A percentile compares a stretch with the other conserved stretches of the same genome.
Evolutionary conservation across 1,140 invertebrate species (phyloP).

Genomic region (Phymorhynchus buccinoides): DNA sequence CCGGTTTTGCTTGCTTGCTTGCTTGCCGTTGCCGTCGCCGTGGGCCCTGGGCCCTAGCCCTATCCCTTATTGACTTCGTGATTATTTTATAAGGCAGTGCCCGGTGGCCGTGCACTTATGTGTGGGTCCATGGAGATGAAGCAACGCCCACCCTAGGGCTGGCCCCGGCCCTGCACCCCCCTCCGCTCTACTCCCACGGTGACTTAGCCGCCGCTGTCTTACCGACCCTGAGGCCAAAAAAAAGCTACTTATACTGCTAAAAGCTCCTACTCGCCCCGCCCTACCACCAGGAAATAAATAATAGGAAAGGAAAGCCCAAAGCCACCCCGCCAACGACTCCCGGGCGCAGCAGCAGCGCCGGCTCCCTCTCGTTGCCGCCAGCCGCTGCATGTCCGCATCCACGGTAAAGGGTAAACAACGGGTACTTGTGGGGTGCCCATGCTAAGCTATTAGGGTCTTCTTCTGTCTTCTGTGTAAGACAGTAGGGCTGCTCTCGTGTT

Average conservation of each 20-base stretch:
- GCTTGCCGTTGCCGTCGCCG: background rate
- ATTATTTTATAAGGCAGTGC: constrained; percentile 29
- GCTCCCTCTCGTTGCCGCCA: constrained; percentile 40
- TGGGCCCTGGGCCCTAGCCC: background rate
- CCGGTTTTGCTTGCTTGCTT: background rate
- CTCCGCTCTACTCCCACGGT: constrained; percentile 53
- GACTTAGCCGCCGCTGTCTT: too few relatives aligned
- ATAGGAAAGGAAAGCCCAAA: too few relatives aligned
- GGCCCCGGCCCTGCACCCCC: constrained; percentile 56
- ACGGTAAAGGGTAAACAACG: too few relatives aligned
- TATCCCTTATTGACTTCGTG: background rate
- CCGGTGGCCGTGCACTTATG: background rate
- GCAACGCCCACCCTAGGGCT: constrained; percentile 50
- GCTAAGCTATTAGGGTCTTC: too few relatives aligned
- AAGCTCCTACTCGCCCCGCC: constrained; percentile 60
- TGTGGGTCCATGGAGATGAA: constrained; percentile 40
- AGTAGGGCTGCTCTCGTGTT: too few relatives aligned
- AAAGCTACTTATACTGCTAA: too few relatives aligned
- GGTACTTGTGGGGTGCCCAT: too few relatives aligned
- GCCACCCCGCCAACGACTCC: constrained; percentile 59
- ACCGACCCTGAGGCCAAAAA: too few relatives aligned
- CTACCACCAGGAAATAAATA: too few relatives aligned
- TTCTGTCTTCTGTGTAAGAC: too few relatives aligned
- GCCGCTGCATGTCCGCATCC: constrained; percentile 58
- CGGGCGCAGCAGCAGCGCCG: constrained; percentile 29